Base-by-base conservation (phyloP, 2,888 invertebrate species). In the Xylota segnis region DNA sequence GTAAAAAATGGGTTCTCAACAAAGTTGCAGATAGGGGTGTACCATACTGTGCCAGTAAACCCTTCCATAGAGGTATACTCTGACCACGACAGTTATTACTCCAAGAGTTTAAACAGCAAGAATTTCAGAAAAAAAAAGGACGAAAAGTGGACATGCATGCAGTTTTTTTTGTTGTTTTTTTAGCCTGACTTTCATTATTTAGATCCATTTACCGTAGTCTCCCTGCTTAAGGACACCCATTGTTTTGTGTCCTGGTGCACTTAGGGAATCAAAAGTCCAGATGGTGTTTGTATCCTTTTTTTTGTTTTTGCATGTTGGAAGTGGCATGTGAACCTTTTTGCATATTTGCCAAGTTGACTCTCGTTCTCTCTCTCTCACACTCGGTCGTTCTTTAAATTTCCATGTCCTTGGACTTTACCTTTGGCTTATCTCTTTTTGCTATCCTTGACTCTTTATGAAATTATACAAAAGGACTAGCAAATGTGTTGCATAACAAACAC, bases 261-360 rank as follows among this genome's bases (percentile, higher is more conserved):
- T 84, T 84, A 76, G 59, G 59, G 75, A 84, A 84, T 84, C 84
- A 84, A 76, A 79, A 79, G 75, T 79, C 75, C 84, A 84, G 75
- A 79, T 84, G 84, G 58, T 52, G 70, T 47, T 61, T 71, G 16
- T 10, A 32, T 47, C 23, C 50, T 18, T 50, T 74, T 59, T 58
- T 59, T 23, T 54, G 14, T 52, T 40, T n/a, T 37, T 72, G 23
- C 32, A 23, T 66, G 47, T 40, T 61, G 45, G 34, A 70, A 68
- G 56, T 75, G 32, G 63, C 61, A 65, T 72, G 61, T 56, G 82
- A 43, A 47, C 58, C 5, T 50, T 75, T 78, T 76, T 84, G 76
- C 76, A 83, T 76, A 66, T 56, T 56, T 74, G 66, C 43, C 50
- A 63, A 59, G 70, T 76, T 63, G 14, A 61, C 54, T 54, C 40